These are phyloP conservation scores for Serripes groenlandicus DNA, from an alignment of 2,888 invertebrate genomes.

Conservation along the genomic window DNA sequence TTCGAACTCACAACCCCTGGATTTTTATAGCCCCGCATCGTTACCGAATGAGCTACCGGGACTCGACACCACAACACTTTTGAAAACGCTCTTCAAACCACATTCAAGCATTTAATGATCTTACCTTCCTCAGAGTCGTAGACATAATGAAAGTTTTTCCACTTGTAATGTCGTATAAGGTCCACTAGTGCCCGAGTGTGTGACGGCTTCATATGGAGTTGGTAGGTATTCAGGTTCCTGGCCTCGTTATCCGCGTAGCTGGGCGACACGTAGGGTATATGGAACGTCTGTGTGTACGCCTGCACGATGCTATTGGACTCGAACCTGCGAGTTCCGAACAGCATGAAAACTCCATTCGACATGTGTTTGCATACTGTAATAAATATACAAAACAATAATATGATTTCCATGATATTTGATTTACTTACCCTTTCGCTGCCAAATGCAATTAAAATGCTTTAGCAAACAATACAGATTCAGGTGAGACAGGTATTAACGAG, in stretches of 20 bases:
- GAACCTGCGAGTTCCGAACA: conserved; percentile 78
- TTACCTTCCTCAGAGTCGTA: conserved; percentile 82
- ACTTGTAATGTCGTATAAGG: conserved; percentile 73
- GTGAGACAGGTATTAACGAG: too few species aligned
- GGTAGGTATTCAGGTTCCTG: conserved; percentile 88
- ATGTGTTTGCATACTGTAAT: conserved; percentile 78
- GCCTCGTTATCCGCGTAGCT: conserved; percentile 68
- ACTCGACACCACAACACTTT: too few species aligned
- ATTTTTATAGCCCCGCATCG: too few species aligned
- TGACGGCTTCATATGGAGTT: conserved; percentile 92
- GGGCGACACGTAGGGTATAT: conserved; percentile 80
- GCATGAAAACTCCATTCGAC: conserved; percentile 78
- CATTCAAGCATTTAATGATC: too few species aligned
- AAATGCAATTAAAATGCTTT: too few species aligned
- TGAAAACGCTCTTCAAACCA: too few species aligned
- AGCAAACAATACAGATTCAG: too few species aligned
- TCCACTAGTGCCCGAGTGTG: conserved; percentile 90
- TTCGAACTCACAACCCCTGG: too few species aligned
- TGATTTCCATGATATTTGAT: too few species aligned
- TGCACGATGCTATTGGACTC: conserved; percentile 76
- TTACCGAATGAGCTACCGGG: too few species aligned
- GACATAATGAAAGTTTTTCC: conserved; percentile 77
- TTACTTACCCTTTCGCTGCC: too few species aligned
- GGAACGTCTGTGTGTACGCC: conserved; percentile 77
- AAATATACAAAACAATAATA: too few species aligned